These are phyloP conservation scores for Penaeus indicus DNA, from an alignment of 1,140 invertebrate species.

Conservation along the genomic window DNA sequence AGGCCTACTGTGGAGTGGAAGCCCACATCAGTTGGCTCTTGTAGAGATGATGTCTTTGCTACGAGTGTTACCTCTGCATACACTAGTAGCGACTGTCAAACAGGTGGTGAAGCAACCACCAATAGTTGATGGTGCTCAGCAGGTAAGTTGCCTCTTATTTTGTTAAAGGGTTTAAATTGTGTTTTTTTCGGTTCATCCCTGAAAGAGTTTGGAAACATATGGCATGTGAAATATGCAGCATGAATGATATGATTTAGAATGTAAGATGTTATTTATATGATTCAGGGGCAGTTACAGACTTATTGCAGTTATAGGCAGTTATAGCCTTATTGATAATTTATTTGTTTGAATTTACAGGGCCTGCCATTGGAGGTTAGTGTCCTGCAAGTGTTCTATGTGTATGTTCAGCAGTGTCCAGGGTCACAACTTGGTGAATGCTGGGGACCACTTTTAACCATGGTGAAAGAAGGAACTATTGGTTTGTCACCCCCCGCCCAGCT, in stretches of 20 bases:
- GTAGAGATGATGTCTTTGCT: constrained; percentile 86
- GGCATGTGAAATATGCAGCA: no score
- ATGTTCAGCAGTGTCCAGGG: constrained; percentile 70
- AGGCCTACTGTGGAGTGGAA: constrained; percentile 50
- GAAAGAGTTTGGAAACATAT: not conserved
- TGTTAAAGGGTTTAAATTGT: not conserved
- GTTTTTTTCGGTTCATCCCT: not conserved
- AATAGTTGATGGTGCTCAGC: constrained; percentile 75
- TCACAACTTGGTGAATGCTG: constrained; percentile 85
- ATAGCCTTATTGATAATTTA: no score
- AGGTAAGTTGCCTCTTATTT: constrained; percentile 67
- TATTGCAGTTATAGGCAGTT: no score
- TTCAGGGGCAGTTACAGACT: no score
- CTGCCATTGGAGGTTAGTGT: constrained; percentile 75
- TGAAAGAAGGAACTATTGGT: constrained; percentile 80
- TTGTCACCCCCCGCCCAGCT: constrained; percentile 85
- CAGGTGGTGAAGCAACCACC: constrained; percentile 85
- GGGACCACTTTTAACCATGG: constrained; percentile 81
- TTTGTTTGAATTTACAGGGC: constrained; percentile 8
- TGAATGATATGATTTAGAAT: no score
- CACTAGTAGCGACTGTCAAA: constrained; percentile 86
- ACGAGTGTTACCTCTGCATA: constrained; percentile 87
- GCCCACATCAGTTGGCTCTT: constrained; percentile 78
- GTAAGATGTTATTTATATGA: not conserved
- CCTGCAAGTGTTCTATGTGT: constrained; percentile 78